Base-by-base conservation (phyloP, 1,140 invertebrate species). In the Whitmania pigra region DNA sequence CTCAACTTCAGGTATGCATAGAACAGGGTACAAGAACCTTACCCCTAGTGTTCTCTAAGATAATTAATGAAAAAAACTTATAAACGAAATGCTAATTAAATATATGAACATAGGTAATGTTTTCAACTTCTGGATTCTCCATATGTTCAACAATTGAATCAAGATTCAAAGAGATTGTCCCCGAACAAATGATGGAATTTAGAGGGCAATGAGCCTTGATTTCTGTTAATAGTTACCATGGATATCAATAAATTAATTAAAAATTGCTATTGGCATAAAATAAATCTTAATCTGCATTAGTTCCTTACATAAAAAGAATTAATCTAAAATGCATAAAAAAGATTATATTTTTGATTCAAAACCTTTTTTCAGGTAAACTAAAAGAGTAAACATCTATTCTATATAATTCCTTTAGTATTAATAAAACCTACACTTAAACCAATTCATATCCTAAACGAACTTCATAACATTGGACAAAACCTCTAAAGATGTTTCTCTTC, bases 1-100 rank as follows among this genome's bases (percentile, higher is more conserved):
- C 77, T 85, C 84, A 5, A 85, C 82, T 76, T 84, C 83, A 36
- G 84, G 83, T 55, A 85, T 82, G 70, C 78, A 83, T 60, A 83
- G 84, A 2, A 85, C 84, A 55, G 84, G 84, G 76, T 77, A 85
- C 36, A 85, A 73, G 76, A 84, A 85, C 29, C 83, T 73, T 5
- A 84, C 76, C 22, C 82, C 83, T 27, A 84, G 60, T 53, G 80
- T 82, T 69, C 83, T 76, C 82, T 84, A 73, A 22, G 75, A 78
- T 53, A 74, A 25, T 6, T 55, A 68, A 67, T 40, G 4, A 69
- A 71, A 72, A 66, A 49, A 31, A 74, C 31, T 27, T 53, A 71
- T 25, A 15, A n/a, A 71, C 20, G 53, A 15, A 71, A 71, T 20
- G 31, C 63, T 73, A 36, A 74, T 31, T 36, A 36, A 36, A 3